Evolutionary conservation across 2,113 vertebrate genomes (phyloP), one percentile per base, ranked within the genome.

Genomic region (Leptobrachium leishanense): DNA sequence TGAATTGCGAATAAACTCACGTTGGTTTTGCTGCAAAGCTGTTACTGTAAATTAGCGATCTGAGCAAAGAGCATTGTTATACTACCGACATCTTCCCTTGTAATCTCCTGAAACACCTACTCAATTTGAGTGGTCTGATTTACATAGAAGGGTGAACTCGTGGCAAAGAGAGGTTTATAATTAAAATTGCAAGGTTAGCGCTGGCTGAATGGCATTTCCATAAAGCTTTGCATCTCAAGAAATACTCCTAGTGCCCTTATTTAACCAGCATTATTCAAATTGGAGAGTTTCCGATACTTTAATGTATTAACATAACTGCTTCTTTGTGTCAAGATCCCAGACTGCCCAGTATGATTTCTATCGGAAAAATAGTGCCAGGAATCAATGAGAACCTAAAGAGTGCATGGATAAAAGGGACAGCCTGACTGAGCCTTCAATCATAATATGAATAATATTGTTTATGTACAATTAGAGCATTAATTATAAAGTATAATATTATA

Each of bases 21-120:
- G 15, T 65, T 43, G 63, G 57, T 67, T 75, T 40, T 74, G 57
- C 46, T 66, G 43, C 63, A 54, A 63, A 75, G 20, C 63, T 54
- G 31, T 66, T 65, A 54, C 44, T 68, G 64, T 76, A 76, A 76
- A 76, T 76, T 53, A 67, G 74, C 15, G 64, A 67, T 76, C 39
- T 55, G 64, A 67, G 50, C 50, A 67, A 67, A 68, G 74, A 67
- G 74, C 74, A 76, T 55, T 76, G 64, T 76, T 68, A 76, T 54
- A 54, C 10, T 59, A 13, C 74, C 53, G 64, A 76, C 64, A 68
- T 68, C 46, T 67, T 76, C 74, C 15, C 64, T 76, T 54, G 63
- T 76, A 76, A 76, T 76, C 63, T 68, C 39, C 39, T 76, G 74
- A 20, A 76, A 76, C 74, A 76, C 74, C 64, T 76, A 76, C 74